Conservation (phyloP, 2,797 vertebrate genomes). For the Poecile montanus region DNA sequence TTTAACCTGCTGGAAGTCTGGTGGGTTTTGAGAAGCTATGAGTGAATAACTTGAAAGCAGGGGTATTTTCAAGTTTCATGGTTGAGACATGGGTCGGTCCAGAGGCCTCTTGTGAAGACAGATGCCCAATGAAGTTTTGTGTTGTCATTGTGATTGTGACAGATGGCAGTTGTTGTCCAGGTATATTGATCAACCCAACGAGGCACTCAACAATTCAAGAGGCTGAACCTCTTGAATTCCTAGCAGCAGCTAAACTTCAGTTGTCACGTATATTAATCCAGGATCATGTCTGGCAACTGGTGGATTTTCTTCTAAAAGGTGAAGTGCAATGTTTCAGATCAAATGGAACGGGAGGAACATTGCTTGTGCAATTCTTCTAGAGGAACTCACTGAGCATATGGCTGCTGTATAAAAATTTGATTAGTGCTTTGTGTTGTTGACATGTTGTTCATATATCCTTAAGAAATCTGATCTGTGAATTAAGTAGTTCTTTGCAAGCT, state of each 20-base stretch:
- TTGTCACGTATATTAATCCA: not conserved
- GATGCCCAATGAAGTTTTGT: not conserved
- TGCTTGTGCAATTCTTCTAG: not conserved
- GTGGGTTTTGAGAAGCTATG: not conserved
- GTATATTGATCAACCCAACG: not conserved
- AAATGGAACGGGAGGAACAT: not conserved
- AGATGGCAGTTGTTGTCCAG: not conserved
- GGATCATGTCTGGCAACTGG: not conserved
- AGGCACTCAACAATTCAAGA: not conserved
- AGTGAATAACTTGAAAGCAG: not conserved
- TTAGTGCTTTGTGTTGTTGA: conserved; percentile 10
- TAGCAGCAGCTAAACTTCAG: not conserved
- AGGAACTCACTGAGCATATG: not conserved
- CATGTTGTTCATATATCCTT: not conserved
- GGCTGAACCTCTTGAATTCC: not conserved
- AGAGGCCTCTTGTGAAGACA: not conserved
- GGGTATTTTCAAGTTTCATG: too few relatives aligned
- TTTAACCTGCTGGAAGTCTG: not conserved
- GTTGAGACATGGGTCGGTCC: rapidly evolving
- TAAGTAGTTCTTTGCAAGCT: conserved; percentile 10
- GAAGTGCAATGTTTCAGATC: not conserved
- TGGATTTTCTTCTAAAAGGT: not conserved
- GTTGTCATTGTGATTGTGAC: not conserved
- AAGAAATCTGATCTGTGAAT: conserved; percentile 35
- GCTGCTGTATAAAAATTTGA: conserved; percentile 4